Percentiles rank a stretch among this genome's conserved stretches.
Evolutionary conservation across 2,888 invertebrate genomes (phyloP).

Genomic region (Trachelus tabidus): DNA sequence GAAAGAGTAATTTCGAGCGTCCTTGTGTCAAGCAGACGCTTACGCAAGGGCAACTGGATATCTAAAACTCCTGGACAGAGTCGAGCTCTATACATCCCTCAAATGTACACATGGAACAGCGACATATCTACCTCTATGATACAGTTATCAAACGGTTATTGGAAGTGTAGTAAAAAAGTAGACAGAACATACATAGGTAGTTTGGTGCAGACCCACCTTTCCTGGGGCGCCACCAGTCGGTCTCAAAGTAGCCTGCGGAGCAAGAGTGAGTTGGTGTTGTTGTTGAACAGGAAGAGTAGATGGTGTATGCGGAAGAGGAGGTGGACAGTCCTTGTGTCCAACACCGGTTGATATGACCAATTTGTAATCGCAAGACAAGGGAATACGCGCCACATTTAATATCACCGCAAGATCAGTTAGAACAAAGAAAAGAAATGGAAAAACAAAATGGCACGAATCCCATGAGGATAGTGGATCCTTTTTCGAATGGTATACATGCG

Average conservation of each 20-base stretch:
- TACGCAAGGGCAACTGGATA: background rate
- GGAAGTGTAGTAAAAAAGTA: constrained; percentile 58
- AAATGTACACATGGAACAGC: constrained; percentile 24
- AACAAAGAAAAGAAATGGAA: background rate
- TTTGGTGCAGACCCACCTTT: constrained; percentile 83
- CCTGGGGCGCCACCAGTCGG: constrained; percentile 95
- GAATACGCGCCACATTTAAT: constrained; percentile 60
- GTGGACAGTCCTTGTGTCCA: constrained; percentile 73
- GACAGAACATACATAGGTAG: constrained; percentile 66
- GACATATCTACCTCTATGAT: constrained; percentile 38
- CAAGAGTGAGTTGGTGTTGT: constrained; percentile 67
- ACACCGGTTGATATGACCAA: constrained; percentile 57
- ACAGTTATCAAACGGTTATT: constrained; percentile 33
- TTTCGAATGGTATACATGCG: background rate
- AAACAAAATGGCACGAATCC: background rate
- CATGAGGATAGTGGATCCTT: background rate
- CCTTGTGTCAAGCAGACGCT: too few relatives aligned
- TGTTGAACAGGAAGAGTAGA: constrained; percentile 65
- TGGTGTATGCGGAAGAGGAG: constrained; percentile 77
- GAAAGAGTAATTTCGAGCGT: too few relatives aligned
- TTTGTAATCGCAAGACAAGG: constrained; percentile 58
- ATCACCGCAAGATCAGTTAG: constrained; percentile 61
- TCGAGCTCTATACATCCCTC: constrained; percentile 38
- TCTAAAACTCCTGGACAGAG: background rate
- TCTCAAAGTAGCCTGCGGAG: constrained; percentile 97